Base-by-base conservation (phyloP, 2,113 vertebrate genomes). In the Rhea americana region DNA sequence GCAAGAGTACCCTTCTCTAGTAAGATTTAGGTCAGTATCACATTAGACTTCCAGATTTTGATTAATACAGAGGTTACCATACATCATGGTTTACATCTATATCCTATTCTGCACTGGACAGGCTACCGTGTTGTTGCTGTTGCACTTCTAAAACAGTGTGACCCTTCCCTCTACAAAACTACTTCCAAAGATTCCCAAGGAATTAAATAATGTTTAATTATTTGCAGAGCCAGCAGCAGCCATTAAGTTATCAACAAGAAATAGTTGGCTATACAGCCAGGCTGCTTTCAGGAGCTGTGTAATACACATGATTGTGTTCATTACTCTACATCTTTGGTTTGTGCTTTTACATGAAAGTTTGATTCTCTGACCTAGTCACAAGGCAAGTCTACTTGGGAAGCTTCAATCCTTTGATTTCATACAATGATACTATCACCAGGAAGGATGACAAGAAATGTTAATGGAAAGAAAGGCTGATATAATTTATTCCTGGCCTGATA, bases 181-280 rank as follows among this genome's bases (percentile, higher is more conserved):
- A 3, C 37, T 62, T 73, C 35, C 68, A 87, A 85, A 82, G 15
- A 85, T 11, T 55, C 14, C 8, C 37, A 77, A 74, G 28, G 39
- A 72, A 83, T 51, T 67, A 2, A 13, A 9, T 28, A 82, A 17
- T 1, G 4, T 3, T 61, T 50, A 80, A 28, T 53, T 86, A 83
- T 47, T 82, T 94, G 43, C 66, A 91, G 92, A 76, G 73, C 14
- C 76, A 86, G 82, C 47, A 95, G 78, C n/a, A 80, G 39, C 74
- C 18, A 74, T 50, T 8, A 86, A 84, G 11, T 48, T 65, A 91
- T 5, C 30, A 78, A 51, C 4, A 78, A 39, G 47, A 86, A 85
- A 63, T 12, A 66, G 35, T 2, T 83, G 68, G 24, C 61, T 65
- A 55, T n/a, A 77, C 2, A 58, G 18, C 85, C 55, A 30, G 19